Percentiles rank a stretch among this genome's conserved stretches.
Evolutionary conservation across 2,797 vertebrate genomes (phyloP).

Genomic region (Protosalanx chinensis): DNA sequence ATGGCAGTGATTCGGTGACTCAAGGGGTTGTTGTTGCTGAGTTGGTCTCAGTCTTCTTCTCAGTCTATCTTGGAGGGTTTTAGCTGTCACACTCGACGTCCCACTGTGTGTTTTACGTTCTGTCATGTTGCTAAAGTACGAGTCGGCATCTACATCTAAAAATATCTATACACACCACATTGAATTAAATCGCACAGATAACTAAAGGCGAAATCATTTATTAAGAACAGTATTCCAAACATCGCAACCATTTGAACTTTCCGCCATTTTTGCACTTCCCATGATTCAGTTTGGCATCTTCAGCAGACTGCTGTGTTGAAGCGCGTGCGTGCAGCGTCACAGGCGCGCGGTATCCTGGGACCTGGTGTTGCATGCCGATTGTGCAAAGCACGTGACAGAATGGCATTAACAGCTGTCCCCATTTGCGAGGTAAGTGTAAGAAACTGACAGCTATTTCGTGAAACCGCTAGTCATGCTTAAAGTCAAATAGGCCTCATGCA

Average conservation of each 20-base stretch:
- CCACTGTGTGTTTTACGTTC: slow-evolving; percentile 11
- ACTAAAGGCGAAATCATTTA: background rate
- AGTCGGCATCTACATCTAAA: background rate
- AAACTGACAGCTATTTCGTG: too few relatives aligned
- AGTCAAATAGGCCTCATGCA: background rate
- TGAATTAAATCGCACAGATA: background rate
- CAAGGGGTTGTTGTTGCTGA: slow-evolving; percentile 16
- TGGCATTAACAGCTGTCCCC: background rate
- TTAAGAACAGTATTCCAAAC: background rate
- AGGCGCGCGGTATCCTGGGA: background rate
- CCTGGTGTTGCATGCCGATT: background rate
- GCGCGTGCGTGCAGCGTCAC: background rate
- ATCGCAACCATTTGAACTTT: slow-evolving; percentile 29
- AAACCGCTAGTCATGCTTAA: background rate
- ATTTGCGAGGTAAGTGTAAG: background rate
- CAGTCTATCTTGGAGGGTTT: slow-evolving; percentile 52
- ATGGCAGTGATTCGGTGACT: slow-evolving; percentile 1
- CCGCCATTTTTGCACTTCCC: slow-evolving; percentile 59
- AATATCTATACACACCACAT: background rate
- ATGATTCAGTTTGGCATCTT: slow-evolving; percentile 31
- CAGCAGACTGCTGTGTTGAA: slow-evolving; percentile 15
- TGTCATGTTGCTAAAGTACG: slow-evolving; percentile 18
- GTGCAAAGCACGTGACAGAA: background rate
- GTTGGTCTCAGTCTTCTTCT: slow-evolving; percentile 54
- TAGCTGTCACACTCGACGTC: background rate